These are phyloP conservation scores for Malacoctenus gilli DNA, from an alignment of 2,797 vertebrate genomes.

Conservation along the genomic window DNA sequence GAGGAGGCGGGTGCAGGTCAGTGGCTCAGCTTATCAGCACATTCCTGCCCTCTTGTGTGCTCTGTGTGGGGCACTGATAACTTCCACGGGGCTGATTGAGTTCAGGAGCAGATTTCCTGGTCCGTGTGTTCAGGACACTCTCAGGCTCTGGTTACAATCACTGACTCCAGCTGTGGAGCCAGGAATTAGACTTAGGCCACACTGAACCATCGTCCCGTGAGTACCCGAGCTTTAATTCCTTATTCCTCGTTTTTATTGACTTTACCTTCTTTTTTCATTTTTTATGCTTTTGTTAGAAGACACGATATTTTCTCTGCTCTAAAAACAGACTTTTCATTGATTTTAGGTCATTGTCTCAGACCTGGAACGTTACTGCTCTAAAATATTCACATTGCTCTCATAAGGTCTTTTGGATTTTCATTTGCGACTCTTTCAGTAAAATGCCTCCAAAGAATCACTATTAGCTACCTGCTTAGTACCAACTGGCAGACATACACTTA, in stretches of 20 bases:
- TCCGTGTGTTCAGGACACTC: constrained; percentile 51
- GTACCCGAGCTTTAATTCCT: neutral
- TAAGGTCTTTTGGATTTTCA: neutral
- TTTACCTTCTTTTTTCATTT: neutral
- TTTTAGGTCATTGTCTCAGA: no score
- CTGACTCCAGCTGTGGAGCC: constrained; percentile 31
- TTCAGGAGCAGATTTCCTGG: constrained; percentile 65
- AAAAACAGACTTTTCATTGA: no score
- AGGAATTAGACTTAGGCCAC: constrained; percentile 42
- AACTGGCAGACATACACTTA: neutral
- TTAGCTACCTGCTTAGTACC: neutral
- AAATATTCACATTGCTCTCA: neutral
- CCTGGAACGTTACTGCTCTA: neutral
- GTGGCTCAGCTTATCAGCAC: constrained; percentile 76
- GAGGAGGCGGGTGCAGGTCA: constrained; percentile 59
- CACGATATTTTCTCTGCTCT: no score
- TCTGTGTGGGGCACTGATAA: constrained; percentile 74
- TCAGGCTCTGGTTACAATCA: constrained; percentile 60
- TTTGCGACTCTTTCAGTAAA: neutral
- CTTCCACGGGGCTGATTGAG: constrained; percentile 67
- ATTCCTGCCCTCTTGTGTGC: constrained; percentile 73
- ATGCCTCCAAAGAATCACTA: no score
- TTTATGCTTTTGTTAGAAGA: no score
- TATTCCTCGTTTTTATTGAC: neutral
- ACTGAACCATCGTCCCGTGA: constrained; percentile 2